Conservation (phyloP, 2,797 vertebrate species). For the Liasis olivaceus region DNA sequence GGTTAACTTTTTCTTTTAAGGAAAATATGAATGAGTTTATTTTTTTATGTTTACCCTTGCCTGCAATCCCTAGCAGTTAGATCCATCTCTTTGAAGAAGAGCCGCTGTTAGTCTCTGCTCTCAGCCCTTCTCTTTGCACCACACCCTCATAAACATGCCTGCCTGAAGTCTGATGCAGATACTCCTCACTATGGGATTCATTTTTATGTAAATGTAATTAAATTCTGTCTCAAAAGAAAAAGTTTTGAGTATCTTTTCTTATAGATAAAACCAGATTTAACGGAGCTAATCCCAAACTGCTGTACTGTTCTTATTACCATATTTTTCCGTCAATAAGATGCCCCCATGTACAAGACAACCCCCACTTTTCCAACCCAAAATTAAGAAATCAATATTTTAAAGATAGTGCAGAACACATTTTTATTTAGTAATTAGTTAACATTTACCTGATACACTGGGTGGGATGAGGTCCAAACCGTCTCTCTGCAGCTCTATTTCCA, state of each 20-base stretch:
- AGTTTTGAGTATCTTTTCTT: neutral
- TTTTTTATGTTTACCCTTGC: neutral
- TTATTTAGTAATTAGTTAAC: too few species aligned
- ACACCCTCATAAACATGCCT: neutral
- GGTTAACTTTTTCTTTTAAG: neutral
- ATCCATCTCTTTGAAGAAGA: neutral
- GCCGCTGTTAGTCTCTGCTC: neutral
- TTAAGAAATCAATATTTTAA: too few species aligned
- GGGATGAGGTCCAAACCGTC: too few species aligned
- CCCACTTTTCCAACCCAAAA: too few species aligned
- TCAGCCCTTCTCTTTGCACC: neutral
- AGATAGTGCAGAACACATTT: too few species aligned
- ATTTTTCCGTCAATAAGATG: too few species aligned
- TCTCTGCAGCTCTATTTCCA: too few species aligned
- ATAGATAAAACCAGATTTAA: neutral
- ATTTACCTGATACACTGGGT: too few species aligned
- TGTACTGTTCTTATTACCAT: neutral
- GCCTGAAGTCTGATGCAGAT: neutral
- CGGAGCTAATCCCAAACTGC: neutral
- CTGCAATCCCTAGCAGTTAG: neutral
- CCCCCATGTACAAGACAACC: too few species aligned
- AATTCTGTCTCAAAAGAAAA: neutral
- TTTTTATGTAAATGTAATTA: neutral
- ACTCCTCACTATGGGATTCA: neutral
- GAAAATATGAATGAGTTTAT: neutral